Evolutionary conservation across 37 sponge, comb jelly and placozoan species (phyloP).

Genomic region (Lycopodina hypogea): DNA sequence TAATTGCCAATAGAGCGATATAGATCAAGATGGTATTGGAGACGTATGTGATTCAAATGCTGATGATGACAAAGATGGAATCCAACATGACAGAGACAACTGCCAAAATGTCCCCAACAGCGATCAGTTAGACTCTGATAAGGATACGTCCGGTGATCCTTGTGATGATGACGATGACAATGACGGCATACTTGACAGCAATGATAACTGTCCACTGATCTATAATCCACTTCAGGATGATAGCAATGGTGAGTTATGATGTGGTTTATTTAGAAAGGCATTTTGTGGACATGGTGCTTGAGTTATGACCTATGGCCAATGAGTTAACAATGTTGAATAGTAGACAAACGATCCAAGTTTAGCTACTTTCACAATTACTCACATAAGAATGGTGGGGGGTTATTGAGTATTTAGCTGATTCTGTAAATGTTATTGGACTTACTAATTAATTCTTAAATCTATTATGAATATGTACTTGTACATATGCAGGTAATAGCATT

Average conservation of each 20-base stretch:
- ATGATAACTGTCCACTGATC: constrained; percentile 79
- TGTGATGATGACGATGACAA: constrained; percentile 91
- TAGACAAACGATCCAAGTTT: too few relatives aligned
- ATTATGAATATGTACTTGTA: too few relatives aligned
- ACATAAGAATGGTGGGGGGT: too few relatives aligned
- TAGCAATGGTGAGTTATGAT: constrained; percentile 55
- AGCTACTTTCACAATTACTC: too few relatives aligned
- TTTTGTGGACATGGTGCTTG: neutral
- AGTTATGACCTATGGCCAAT: too few relatives aligned
- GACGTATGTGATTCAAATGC: constrained; percentile 71
- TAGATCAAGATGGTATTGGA: constrained; percentile 80
- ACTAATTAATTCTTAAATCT: too few relatives aligned
- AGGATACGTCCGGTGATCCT: constrained; percentile 68
- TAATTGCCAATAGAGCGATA: constrained; percentile 78
- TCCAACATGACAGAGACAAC: constrained; percentile 78
- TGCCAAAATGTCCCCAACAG: constrained; percentile 66
- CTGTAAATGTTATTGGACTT: too few relatives aligned
- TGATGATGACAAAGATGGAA: constrained; percentile 82
- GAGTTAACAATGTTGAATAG: too few relatives aligned
- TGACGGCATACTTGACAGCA: constrained; percentile 68
- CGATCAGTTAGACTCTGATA: constrained; percentile 77
- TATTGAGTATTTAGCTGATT: too few relatives aligned
- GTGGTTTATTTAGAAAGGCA: neutral
- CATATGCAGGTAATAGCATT: constrained; percentile 71
- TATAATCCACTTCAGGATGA: constrained; percentile 62